Evolutionary conservation across 2,888 invertebrate genomes (phyloP), one percentile per base, ranked within the genome.

Genomic region (Ypsolopha sequella): DNA sequence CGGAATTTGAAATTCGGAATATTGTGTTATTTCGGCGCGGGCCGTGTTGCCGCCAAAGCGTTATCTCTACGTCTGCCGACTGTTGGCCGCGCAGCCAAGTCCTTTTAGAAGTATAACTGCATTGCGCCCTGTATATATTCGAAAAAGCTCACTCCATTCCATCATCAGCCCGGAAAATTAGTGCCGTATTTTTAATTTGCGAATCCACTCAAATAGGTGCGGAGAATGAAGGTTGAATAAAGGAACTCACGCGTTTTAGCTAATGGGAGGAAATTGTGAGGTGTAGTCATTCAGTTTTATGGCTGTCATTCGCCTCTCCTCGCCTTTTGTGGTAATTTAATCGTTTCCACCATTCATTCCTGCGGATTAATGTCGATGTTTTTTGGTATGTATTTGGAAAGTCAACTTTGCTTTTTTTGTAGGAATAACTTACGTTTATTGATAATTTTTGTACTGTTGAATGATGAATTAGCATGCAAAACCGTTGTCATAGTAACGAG

Each of bases 261-360:
- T 75, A 70, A 78, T 73, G 66, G 68, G 55, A 52, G 59, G 69
- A 74, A 77, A 76, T 73, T 24, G 24, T 24, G 24, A 24, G 24
- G 24, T 24, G 24, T 24, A 24, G 24, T 24, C 24, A 24, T 24
- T 64, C 60, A 57, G 62, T 73, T 78, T n/a, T 75, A 77, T 66
- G 60, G 65, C 68, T 57, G 65, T 63, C 65, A 72, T 76, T 68
- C 65, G 64, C 56, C 60, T 65, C 55, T 66, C 68, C 68, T 61
- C 66, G 66, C 65, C 62, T 68, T 76, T 73, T 73, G 73, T 68
- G 73, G 73, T 76, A 76, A 82, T 79, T 76, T 78, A 75, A 81
- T 77, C 68, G 73, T 60, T 72, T 69, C 64, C 68, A 57, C 62
- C 65, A 69, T 66, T 51, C 65, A 69, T 66, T 51, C 48, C 45